Percentiles rank a stretch among this genome's conserved stretches.
Conservation (phyloP, 2,888 invertebrate genomes). For the Netelia fuscicornis region DNA sequence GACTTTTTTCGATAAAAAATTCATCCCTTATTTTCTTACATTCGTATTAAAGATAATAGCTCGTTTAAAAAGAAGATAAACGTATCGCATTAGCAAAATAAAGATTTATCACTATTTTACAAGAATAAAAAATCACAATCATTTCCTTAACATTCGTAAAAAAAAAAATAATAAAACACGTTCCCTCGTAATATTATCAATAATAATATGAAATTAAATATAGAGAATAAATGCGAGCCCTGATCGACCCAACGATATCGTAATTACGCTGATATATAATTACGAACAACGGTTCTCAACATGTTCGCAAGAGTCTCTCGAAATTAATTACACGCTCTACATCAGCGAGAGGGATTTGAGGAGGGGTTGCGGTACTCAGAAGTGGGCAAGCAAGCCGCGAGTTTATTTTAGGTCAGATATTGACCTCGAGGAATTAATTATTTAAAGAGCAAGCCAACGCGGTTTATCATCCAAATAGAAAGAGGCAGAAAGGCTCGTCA, state of each 20-base stretch:
- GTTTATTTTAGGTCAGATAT: constrained; percentile 56
- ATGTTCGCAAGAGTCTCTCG: constrained; percentile 38
- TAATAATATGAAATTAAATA: neutral
- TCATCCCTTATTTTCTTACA: too few relatives aligned
- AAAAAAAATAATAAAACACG: too few relatives aligned
- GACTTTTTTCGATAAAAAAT: too few relatives aligned
- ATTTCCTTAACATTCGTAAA: too few relatives aligned
- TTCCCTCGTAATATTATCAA: neutral
- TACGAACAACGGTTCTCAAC: constrained; percentile 11
- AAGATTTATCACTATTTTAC: too few relatives aligned
- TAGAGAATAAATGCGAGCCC: neutral
- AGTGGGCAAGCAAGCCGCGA: constrained; percentile 14
- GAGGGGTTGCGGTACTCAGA: neutral
- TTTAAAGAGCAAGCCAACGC: constrained; percentile 16
- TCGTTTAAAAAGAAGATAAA: too few relatives aligned
- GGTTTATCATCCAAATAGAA: constrained; percentile 28
- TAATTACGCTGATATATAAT: constrained; percentile 6
- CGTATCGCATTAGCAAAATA: too few relatives aligned
- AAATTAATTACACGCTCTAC: constrained; percentile 36
- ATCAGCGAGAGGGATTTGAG: neutral
- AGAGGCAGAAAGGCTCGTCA: constrained; percentile 12
- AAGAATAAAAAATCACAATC: neutral
- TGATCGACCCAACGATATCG: neutral
- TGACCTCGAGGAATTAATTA: constrained; percentile 48
- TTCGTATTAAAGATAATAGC: too few relatives aligned